Evolutionary conservation across 1,140 invertebrate genomes (phyloP).

Genomic region (Ceratosolen solmsi): DNA sequence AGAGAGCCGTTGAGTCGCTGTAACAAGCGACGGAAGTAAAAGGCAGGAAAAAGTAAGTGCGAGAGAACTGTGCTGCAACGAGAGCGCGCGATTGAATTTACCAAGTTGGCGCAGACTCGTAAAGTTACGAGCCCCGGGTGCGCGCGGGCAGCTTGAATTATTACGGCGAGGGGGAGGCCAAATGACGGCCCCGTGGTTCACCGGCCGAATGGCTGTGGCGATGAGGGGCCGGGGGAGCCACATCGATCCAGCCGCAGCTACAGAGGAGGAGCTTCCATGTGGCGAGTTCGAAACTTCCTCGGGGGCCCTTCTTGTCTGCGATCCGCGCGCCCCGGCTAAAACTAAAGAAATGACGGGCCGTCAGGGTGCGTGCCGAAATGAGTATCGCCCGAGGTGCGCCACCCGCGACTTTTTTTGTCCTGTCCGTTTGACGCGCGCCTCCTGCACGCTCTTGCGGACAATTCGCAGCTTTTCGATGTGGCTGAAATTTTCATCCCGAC

Average conservation of each 20-base stretch:
- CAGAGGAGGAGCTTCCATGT: slow-evolving; percentile 10
- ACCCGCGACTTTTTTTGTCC: not conserved
- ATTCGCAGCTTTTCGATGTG: not conserved
- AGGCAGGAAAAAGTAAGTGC: no score
- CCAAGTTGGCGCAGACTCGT: not conserved
- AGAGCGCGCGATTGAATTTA: not conserved
- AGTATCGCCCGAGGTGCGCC: not conserved
- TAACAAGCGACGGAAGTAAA: no score
- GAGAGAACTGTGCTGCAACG: not conserved
- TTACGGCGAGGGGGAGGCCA: no score
- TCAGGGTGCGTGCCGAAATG: not conserved
- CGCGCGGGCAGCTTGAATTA: not conserved
- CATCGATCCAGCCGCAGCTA: slow-evolving; percentile 13
- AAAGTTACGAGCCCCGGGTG: not conserved
- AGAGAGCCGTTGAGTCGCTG: not conserved
- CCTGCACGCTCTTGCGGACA: not conserved
- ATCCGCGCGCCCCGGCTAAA: not conserved
- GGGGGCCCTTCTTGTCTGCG: not conserved
- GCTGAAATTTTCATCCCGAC: not conserved
- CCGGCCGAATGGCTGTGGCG: not conserved
- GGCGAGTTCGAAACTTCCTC: slow-evolving; percentile 22
- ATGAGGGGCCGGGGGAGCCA: not conserved
- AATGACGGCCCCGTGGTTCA: not conserved
- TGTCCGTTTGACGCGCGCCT: not conserved
- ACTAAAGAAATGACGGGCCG: not conserved